Percentiles rank a stretch among this genome's conserved stretches.
Evolutionary conservation across 2,888 invertebrate genomes (phyloP).

Genomic region (Cacoxenus indagator): DNA sequence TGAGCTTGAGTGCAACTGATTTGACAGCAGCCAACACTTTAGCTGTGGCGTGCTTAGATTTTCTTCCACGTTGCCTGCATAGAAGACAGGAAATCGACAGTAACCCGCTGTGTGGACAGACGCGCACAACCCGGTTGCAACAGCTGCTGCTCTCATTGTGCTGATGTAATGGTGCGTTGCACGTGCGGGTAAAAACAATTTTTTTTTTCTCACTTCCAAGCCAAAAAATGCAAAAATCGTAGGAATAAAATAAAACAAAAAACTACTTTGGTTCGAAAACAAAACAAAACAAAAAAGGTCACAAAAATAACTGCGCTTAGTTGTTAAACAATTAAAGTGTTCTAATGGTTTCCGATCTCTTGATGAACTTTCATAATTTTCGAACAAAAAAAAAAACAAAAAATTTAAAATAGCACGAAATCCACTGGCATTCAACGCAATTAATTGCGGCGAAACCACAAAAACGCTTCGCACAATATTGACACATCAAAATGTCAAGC

Average conservation of each 20-base stretch:
- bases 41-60: not conserved
- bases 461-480: constrained; percentile 54
- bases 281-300: not conserved
- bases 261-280: too few species aligned
- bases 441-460: constrained; percentile 63
- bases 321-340: not conserved
- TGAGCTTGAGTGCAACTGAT: constrained; percentile 60
- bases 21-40: constrained; percentile 60
- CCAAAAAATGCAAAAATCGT: not conserved
- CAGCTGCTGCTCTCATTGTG: not conserved
- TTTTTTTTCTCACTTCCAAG: not conserved
- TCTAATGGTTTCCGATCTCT: not conserved
- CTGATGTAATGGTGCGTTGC: not conserved
- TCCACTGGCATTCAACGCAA: constrained; percentile 49
- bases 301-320: constrained; percentile 3
- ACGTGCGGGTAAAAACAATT: constrained; percentile 15
- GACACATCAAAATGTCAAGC: constrained; percentile 63
- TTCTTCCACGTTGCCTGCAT: not conserved
- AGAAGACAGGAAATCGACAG: not conserved
- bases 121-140: not conserved
- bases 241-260: not conserved
- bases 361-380: not conserved
- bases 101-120: not conserved
- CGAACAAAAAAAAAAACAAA: not conserved
- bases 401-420: not conserved